These are phyloP conservation scores for Neolamprologus variostigma DNA, from an alignment of 2,113 vertebrate genomes.

Conservation along the genomic window DNA sequence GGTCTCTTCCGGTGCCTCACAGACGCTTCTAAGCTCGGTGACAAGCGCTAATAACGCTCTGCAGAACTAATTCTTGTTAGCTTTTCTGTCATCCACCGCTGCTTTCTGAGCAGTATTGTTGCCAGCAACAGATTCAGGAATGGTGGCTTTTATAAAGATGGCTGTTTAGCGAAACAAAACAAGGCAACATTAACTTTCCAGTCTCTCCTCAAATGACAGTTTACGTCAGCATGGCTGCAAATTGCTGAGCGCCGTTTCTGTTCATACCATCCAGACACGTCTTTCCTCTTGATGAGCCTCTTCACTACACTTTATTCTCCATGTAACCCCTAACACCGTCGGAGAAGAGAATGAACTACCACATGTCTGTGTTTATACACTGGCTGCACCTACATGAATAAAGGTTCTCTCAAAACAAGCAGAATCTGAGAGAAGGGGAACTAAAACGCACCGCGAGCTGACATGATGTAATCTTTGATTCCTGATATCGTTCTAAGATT, in stretches of 20 bases:
- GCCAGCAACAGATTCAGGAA: neutral
- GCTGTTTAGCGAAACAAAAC: neutral
- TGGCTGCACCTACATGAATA: neutral
- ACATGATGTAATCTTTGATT: neutral
- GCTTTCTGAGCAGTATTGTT: neutral
- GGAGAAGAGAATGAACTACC: accelerated
- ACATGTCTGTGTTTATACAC: accelerated
- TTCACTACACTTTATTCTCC: neutral
- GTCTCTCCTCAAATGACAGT: neutral
- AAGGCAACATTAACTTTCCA: neutral
- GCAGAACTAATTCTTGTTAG: neutral
- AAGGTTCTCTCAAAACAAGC: accelerated
- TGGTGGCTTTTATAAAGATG: accelerated
- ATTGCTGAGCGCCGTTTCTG: neutral
- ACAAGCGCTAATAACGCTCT: neutral
- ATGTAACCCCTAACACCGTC: neutral
- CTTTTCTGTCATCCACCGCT: neutral
- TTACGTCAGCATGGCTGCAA: neutral
- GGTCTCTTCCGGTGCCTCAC: neutral
- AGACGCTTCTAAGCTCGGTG: neutral
- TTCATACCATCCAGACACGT: neutral
- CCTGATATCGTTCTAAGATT: neutral
- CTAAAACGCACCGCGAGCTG: neutral
- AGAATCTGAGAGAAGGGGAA: neutral
- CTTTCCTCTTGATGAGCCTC: neutral